Evolutionary conservation across 2,797 vertebrate genomes (phyloP), one percentile per base, ranked within the genome.

Genomic region (Crocodylus rhombifer): DNA sequence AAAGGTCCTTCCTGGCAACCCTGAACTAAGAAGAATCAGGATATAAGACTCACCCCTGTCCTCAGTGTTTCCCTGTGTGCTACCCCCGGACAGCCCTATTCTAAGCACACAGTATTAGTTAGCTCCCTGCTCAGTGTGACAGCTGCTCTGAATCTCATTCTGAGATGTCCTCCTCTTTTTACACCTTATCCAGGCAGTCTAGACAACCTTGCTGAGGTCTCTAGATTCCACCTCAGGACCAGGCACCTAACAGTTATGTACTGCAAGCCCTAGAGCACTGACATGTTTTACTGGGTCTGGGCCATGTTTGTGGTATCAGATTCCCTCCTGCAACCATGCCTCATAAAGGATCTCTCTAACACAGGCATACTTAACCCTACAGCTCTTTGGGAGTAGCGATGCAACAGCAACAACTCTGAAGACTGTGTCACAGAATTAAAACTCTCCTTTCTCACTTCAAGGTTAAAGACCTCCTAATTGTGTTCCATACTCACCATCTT

Each of bases 101-200:
- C 20, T 67, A 25, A 51, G 42, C 9, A n/a, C 6, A 5, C 4
- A 62, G 33, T 14, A 12, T 4, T 51, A 51, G 10, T 51, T 51
- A 51, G 42, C 42, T 51, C 42, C 42, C 42, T 51, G 42, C 42
- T 51, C 9, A 51, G 9, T 1, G 10, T 51, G 42, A 10, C 42
- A 51, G 42, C 42, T 51, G 57, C 14, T 51, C 76, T 55, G 58
- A 25, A 80, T 56, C 76, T 75, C 15, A 4, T 56, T 55, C 69
- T 69, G 51, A 77, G 79, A 14, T 56, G 57, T 51, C 1, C 3
- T 56, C 25, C 30, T 64, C 67, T 79, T 6, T 26, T 33, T 33
- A 2, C 4, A 23, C 63, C 9, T 15, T 18, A 25, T 0, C 62
- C 0, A 78, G n/a, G 33, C 55, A 71, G 4, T 11, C 67, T 0